Evolutionary conservation across 2,888 invertebrate genomes (phyloP).

Genomic region (Spisula subtruncata): DNA sequence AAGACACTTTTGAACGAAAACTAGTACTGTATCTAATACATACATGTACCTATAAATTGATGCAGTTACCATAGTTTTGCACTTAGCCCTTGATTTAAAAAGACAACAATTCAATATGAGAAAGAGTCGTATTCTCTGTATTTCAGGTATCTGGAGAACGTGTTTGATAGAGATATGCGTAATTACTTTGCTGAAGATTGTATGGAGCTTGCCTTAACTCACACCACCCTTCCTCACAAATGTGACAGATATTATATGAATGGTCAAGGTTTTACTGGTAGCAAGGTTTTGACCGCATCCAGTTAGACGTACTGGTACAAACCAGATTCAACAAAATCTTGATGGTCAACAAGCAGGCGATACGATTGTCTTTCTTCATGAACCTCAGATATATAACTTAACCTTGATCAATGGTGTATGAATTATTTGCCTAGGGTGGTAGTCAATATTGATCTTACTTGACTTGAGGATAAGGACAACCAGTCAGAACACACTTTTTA

Average conservation of each 20-base stretch:
- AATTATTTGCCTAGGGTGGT: background rate
- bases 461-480: too few species aligned
- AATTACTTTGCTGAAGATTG: constrained; percentile 85
- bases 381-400: background rate
- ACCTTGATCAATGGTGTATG: too few species aligned
- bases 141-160: constrained; percentile 78
- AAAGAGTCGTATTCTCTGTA: too few species aligned
- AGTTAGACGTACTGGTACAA: too few species aligned
- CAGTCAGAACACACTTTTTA: too few species aligned
- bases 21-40: too few species aligned
- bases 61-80: too few species aligned
- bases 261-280: constrained; percentile 77
- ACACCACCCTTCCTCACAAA: constrained; percentile 75
- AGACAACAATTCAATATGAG: too few species aligned
- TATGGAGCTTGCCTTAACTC: constrained; percentile 84
- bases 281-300: background rate
- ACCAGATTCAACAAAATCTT: background rate
- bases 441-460: too few species aligned
- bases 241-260: constrained; percentile 80
- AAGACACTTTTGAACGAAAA: too few species aligned
- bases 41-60: too few species aligned
- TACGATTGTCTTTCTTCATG: background rate
- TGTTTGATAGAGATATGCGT: constrained; percentile 83
- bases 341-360: background rate
- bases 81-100: background rate